Conservation (phyloP, 2,888 invertebrate species). For the Pterostichus madidus region DNA sequence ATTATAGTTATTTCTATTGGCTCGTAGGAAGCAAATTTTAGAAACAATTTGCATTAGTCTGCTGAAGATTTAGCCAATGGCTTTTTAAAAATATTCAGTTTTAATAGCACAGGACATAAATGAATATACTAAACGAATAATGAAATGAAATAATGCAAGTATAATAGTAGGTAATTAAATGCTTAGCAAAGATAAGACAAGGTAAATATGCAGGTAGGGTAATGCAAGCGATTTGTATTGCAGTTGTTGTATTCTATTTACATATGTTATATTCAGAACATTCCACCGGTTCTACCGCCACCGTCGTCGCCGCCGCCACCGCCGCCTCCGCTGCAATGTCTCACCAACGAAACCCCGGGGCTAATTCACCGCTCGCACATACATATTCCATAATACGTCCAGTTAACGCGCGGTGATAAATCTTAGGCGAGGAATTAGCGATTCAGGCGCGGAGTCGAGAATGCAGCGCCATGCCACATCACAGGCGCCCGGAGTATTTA, state of each 20-base stretch:
- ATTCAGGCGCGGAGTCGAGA: constrained; percentile 4
- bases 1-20: too few relatives aligned
- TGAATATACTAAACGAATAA: constrained; percentile 12
- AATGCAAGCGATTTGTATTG: constrained; percentile 12
- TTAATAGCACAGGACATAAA: constrained; percentile 3
- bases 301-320: not conserved
- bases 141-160: not conserved
- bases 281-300: not conserved
- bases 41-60: too few relatives aligned
- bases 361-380: constrained; percentile 67
- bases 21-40: too few relatives aligned
- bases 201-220: constrained; percentile 22
- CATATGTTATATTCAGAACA: constrained; percentile 19
- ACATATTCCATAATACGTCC: constrained; percentile 70
- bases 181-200: constrained; percentile 13
- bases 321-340: constrained; percentile 8
- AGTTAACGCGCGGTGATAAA: constrained; percentile 69
- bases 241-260: constrained; percentile 4
- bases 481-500: not conserved
- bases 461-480: not conserved
- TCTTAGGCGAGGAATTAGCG: constrained; percentile 64
- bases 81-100: not conserved
- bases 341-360: constrained; percentile 57
- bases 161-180: constrained; percentile 22
- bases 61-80: too few relatives aligned